Base-by-base conservation (phyloP, 2,888 invertebrate genomes). In the Periphyllus acericola region DNA sequence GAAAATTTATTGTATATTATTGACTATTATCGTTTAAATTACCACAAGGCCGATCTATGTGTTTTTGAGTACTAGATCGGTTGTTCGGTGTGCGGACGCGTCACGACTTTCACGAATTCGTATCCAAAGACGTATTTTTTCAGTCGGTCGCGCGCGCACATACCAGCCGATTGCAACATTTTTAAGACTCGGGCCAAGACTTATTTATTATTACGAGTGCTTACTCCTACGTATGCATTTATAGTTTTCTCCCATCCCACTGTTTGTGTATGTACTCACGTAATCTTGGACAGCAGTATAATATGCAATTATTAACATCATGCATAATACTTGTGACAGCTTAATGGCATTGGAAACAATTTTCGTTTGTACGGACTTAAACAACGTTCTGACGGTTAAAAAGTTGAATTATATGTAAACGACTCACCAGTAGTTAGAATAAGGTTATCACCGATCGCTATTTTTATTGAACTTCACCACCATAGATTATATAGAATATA, bases 21-120 rank as follows among this genome's bases (percentile, higher is more conserved):
- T 46, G 34, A 83, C 32, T 34, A 74, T 83, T 83, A 83, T 83
- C 74, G 83, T 60, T 83, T 83, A 83, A 83, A 83, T 83, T 60
- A 75, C 74, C 60, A 74, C 83, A 74, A 83, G 83, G 83, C 36
- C 83, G 29, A 83, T 72, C 25, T 29, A n/a, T 72, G 9, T 52
- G 55, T 83, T 83, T 83, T 83, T 60, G 55, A 72, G 71, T 82
- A 4, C 25, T 32, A 29, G 72, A 74, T 83, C 36, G 55, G 14
- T 46, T 21, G n/a, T 32, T 25, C 5, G 60, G n/a, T 11, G 60
- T 68, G 29, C 29, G 68, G 68, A 71, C 36, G 60, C 36, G 36
- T 74, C 74, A 60, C 83, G 74, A 83, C 74, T 83, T 83, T 83
- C 83, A 83, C 83, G 83, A 60, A 74, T 21, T 36, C 25, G 21